These are phyloP conservation scores for Cantharis nigra DNA, from an alignment of 2,888 invertebrate species.

Conservation along the genomic window DNA sequence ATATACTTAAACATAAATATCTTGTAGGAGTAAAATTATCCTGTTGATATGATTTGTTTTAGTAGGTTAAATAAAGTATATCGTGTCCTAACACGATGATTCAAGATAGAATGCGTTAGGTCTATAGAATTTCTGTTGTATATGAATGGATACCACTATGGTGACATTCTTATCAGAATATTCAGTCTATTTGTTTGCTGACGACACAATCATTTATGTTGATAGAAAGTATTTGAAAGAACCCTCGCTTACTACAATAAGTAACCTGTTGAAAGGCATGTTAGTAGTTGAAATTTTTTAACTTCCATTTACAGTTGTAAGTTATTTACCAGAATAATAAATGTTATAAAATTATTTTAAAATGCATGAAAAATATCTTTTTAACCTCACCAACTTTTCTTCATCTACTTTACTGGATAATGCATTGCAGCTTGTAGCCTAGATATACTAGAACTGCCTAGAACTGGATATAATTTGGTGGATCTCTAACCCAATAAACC, in stretches of 20 bases:
- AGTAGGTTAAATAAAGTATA: background rate
- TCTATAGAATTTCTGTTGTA: background rate
- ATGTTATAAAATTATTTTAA: background rate
- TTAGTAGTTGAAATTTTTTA: background rate
- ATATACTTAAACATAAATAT: background rate
- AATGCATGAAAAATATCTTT: background rate
- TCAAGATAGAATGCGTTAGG: conserved; percentile 1
- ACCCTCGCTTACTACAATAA: background rate
- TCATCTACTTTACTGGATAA: background rate
- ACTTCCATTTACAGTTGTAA: background rate
- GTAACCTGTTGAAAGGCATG: background rate
- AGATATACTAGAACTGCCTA: too few relatives aligned
- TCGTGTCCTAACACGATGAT: background rate
- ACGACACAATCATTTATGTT: conserved; percentile 1
- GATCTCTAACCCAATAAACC: background rate
- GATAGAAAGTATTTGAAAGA: background rate
- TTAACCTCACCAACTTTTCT: background rate
- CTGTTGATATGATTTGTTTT: background rate
- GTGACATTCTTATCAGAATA: conserved; percentile 3
- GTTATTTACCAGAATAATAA: background rate
- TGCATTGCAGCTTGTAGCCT: too few relatives aligned
- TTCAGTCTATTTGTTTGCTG: conserved; percentile 2
- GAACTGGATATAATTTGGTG: background rate
- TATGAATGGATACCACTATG: background rate
- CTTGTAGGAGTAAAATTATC: background rate